Evolutionary conservation across 2,113 vertebrate genomes (phyloP).

Genomic region (Cricetomys ansorgei): DNA sequence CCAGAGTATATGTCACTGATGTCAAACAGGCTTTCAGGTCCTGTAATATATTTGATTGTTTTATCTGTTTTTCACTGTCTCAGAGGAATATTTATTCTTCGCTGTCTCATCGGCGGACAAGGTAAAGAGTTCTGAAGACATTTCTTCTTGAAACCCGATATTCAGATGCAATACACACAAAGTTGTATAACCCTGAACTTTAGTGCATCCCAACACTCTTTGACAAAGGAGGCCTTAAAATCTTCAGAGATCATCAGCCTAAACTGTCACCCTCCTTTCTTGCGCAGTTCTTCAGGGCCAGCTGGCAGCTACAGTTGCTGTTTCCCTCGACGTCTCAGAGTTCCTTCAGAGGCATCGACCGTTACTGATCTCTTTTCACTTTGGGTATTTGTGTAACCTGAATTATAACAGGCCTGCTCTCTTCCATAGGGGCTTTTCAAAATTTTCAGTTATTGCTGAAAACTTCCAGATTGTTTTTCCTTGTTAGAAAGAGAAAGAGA

Average conservation of each 20-base stretch:
- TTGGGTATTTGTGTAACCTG: background rate
- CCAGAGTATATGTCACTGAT: background rate
- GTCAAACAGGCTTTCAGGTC: rapidly evolving
- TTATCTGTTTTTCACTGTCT: background rate
- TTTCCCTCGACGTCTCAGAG: background rate
- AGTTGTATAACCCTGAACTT: background rate
- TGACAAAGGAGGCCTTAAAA: background rate
- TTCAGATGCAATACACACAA: background rate
- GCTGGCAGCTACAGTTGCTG: background rate
- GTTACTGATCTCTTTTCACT: background rate
- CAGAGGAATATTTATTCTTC: background rate
- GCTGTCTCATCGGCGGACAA: rapidly evolving
- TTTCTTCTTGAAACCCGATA: background rate
- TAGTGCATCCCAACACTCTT: background rate
- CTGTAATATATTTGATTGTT: background rate
- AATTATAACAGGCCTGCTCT: background rate
- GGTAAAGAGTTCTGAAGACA: background rate
- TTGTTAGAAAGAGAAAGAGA: background rate
- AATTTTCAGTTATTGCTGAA: background rate
- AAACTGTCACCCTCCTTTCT: background rate
- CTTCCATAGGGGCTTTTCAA: background rate
- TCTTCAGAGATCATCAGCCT: background rate
- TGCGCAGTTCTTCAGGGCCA: background rate
- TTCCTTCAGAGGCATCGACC: background rate
- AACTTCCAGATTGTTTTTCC: background rate